These are phyloP conservation scores for Pentalonia nigronervosa DNA, from an alignment of 1,140 invertebrate species.

Conservation along the genomic window DNA sequence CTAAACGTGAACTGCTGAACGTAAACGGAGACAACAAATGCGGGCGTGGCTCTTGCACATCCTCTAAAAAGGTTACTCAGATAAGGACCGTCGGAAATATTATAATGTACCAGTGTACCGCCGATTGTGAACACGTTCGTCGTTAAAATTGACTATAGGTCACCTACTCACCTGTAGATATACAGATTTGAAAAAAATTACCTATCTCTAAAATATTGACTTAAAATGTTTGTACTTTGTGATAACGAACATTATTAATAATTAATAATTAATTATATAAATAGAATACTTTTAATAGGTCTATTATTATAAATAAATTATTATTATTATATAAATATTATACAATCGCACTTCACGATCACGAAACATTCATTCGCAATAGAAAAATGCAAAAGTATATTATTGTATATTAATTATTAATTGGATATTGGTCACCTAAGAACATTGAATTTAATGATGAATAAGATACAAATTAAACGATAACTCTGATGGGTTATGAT, in stretches of 20 bases:
- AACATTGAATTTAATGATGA: background rate
- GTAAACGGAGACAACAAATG: background rate
- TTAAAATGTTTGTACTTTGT: background rate
- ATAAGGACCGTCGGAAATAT: background rate
- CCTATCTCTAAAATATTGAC: background rate
- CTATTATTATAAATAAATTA: background rate
- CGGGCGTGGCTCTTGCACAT: background rate
- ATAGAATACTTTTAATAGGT: background rate
- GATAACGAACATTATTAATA: background rate
- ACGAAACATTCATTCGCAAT: background rate
- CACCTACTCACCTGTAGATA: too few relatives aligned
- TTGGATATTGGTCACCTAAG: background rate
- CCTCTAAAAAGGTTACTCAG: background rate
- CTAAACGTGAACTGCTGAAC: background rate
- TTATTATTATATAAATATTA: background rate
- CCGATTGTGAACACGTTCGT: background rate
- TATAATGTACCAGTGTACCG: background rate
- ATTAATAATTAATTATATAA: background rate
- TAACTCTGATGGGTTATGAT: background rate
- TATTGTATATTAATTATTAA: background rate
- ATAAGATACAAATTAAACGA: background rate
- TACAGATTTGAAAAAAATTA: too few relatives aligned
- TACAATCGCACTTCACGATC: background rate
- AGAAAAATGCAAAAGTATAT: background rate
- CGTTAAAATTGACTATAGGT: background rate